phyloP scores from a whole-genome alignment of 2,888 invertebrate species.

The Caenorhabditis drosophilae region DNA sequence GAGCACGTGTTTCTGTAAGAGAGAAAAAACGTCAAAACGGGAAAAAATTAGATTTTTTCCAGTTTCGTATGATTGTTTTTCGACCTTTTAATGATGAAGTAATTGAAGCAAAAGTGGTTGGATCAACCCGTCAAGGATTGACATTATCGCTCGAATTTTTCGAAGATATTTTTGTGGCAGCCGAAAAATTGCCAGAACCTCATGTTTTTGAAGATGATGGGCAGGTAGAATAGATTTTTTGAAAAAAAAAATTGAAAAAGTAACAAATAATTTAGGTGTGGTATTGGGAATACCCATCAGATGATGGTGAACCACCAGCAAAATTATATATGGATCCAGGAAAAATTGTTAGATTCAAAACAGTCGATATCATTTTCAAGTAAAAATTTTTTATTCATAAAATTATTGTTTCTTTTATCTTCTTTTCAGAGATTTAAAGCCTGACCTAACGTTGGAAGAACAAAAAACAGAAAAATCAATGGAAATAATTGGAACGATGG shows the following conservation, averaged over 20 bases:
- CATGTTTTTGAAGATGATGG: constrained; percentile 77
- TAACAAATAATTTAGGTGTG: constrained; percentile 51
- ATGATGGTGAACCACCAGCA: constrained; percentile 50
- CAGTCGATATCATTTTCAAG: constrained; percentile 55
- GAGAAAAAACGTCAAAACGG: neutral
- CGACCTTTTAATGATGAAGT: constrained; percentile 92
- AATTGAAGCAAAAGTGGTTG: constrained; percentile 83
- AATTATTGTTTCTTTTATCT: neutral
- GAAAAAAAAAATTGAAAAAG: too few relatives aligned
- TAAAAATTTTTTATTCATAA: neutral
- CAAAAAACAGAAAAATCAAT: constrained; percentile 41
- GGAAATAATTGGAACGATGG: constrained; percentile 56
- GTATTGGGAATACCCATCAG: constrained; percentile 56
- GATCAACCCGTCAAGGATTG: constrained; percentile 75
- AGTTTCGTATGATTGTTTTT: constrained; percentile 90
- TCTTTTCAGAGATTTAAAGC: constrained; percentile 41
- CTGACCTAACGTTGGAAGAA: constrained; percentile 42
- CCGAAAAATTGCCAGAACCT: constrained; percentile 88
- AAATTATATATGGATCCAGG: constrained; percentile 61
- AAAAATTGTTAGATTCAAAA: constrained; percentile 51
- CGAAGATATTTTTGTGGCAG: constrained; percentile 92
- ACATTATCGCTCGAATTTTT: constrained; percentile 81
- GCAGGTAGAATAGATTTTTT: constrained; percentile 38
- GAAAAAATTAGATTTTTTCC: constrained; percentile 8
- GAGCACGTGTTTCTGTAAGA: constrained; percentile 54